Conservation (phyloP, 2,113 vertebrate genomes). For the Hemiprocne comata region DNA sequence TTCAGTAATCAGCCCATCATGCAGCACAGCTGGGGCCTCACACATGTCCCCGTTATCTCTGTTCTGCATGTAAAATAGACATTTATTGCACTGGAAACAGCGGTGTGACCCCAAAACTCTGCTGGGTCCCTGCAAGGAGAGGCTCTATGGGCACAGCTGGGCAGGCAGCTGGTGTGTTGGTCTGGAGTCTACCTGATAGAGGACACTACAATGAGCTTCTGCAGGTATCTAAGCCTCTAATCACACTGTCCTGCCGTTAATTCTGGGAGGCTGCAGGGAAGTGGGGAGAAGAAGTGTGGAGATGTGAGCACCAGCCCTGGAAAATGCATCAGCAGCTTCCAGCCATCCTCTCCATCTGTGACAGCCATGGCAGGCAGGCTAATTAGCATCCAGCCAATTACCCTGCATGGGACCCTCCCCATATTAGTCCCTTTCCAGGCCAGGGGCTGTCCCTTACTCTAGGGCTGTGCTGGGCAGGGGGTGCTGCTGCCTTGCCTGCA, state of each 20-base stretch:
- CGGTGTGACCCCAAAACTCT: accelerated
- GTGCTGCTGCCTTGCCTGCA: accelerated
- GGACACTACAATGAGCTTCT: not conserved
- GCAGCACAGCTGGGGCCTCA: not conserved
- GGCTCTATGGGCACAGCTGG: not conserved
- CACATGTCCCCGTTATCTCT: accelerated
- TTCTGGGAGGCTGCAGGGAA: not conserved
- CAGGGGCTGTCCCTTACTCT: too few species aligned
- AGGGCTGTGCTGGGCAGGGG: not conserved
- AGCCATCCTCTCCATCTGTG: not conserved
- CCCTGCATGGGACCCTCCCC: not conserved
- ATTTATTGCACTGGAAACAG: not conserved
- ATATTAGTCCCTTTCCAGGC: not conserved
- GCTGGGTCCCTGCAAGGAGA: not conserved
- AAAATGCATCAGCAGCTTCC: not conserved
- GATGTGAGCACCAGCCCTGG: not conserved
- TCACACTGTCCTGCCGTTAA: not conserved
- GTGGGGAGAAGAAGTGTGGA: accelerated
- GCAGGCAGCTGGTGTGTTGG: not conserved
- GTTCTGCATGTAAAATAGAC: accelerated
- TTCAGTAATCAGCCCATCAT: accelerated
- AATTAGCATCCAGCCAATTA: not conserved
- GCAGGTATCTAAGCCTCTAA: not conserved
- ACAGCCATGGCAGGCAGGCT: not conserved
- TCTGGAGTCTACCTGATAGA: not conserved